Evolutionary conservation across 2,797 vertebrate species (phyloP).

Genomic region (Sebastes oblongus): DNA sequence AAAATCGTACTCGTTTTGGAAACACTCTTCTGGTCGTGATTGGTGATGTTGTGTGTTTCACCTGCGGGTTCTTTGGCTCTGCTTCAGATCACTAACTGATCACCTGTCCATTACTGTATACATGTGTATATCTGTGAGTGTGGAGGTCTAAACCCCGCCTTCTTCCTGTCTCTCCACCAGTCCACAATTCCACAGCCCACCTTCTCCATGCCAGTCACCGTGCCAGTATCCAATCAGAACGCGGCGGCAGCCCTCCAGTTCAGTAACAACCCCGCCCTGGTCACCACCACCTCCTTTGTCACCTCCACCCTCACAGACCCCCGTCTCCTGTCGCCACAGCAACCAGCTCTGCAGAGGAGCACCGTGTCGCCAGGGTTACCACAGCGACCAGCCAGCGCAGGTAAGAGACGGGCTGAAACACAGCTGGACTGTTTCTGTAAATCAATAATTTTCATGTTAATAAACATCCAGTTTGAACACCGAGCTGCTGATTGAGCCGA

Average conservation of each 20-base stretch:
- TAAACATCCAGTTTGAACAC: not conserved
- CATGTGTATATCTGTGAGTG: not conserved
- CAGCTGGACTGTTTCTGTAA: constrained; percentile 9
- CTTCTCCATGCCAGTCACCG: constrained; percentile 97
- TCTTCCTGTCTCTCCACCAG: constrained; percentile 78
- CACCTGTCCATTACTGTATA: constrained; percentile 26
- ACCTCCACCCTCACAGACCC: constrained; percentile 94
- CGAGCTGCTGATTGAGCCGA: not conserved
- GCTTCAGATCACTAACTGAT: constrained; percentile 63
- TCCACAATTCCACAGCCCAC: constrained; percentile 92
- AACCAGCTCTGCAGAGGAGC: constrained; percentile 91
- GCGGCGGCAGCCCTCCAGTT: constrained; percentile 87
- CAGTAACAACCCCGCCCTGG: constrained; percentile 92
- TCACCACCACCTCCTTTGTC: constrained; percentile 91
- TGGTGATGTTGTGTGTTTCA: not conserved
- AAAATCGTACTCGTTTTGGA: not conserved
- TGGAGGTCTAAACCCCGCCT: constrained; percentile 34
- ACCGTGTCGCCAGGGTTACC: constrained; percentile 93
- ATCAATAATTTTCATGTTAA: constrained; percentile 5
- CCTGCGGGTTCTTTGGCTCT: constrained; percentile 4
- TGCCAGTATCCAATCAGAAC: constrained; percentile 94
- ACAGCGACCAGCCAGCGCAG: constrained; percentile 94
- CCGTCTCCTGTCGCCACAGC: constrained; percentile 94
- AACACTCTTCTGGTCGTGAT: constrained; percentile 17
- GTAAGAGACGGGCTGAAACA: constrained; percentile 68